Percentiles rank a stretch among this genome's conserved stretches.
Evolutionary conservation across 2,113 vertebrate species (phyloP).

Genomic region (Phalacrocorax pelagicus): DNA sequence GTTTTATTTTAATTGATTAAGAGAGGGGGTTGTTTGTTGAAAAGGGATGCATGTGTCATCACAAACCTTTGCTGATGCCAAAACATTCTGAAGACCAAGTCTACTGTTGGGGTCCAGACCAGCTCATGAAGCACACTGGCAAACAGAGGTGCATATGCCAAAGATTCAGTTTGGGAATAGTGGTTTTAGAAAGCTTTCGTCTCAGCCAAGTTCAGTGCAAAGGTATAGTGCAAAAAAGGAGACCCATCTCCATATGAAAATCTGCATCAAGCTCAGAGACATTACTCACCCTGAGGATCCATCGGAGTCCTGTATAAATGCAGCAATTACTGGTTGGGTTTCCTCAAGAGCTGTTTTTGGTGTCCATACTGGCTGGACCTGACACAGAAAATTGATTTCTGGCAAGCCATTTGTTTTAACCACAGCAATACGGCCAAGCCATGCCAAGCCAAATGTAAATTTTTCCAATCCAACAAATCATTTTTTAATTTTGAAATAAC

Average conservation of each 20-base stretch:
- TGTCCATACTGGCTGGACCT: neutral
- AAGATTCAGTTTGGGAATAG: neutral
- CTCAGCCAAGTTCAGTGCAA: neutral
- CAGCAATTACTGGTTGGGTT: neutral
- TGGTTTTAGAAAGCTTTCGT: neutral
- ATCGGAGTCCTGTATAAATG: neutral
- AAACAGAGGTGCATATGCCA: neutral
- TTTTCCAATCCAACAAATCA: constrained; percentile 43
- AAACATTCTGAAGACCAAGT: neutral
- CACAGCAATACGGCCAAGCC: neutral
- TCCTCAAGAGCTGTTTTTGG: constrained; percentile 1
- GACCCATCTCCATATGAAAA: neutral
- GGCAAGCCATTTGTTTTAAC: constrained; percentile 31
- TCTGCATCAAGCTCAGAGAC: neutral
- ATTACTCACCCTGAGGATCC: neutral
- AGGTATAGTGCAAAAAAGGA: neutral
- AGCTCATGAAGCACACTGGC: neutral
- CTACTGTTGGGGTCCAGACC: neutral
- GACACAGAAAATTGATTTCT: constrained; percentile 39
- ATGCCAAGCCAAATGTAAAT: constrained; percentile 49
- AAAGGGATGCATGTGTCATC: neutral
- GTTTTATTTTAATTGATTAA: neutral
- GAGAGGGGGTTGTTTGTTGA: neutral
- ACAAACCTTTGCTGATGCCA: neutral
- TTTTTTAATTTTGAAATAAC: constrained; percentile 46